Evolutionary conservation across 2,797 vertebrate genomes (phyloP).

Genomic region (Euthynnus affinis): DNA sequence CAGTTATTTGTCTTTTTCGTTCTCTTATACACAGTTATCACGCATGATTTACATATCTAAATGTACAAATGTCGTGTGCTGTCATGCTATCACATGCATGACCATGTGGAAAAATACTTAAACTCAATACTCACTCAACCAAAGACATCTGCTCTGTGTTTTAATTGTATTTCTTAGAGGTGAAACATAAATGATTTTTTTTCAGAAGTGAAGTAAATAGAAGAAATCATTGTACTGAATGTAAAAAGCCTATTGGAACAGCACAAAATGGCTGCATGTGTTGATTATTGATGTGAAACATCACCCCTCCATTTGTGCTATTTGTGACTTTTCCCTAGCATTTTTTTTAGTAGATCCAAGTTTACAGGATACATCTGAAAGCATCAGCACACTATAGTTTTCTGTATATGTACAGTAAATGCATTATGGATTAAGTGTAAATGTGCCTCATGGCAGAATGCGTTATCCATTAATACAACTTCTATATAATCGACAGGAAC

Average conservation of each 20-base stretch:
- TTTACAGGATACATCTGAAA: not conserved
- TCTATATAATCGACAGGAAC: constrained; percentile 22
- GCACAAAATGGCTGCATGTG: rapidly evolving
- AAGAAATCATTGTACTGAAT: not conserved
- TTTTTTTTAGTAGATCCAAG: not conserved
- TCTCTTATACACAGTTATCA: constrained; percentile 9
- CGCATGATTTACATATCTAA: not conserved
- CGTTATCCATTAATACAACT: constrained; percentile 27
- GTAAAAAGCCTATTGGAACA: constrained; percentile 10
- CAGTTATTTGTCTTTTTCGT: constrained; percentile 27
- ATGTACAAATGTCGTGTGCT: not conserved
- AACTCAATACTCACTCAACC: constrained; percentile 4
- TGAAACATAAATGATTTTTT: constrained; percentile 24
- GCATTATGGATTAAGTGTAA: constrained; percentile 22
- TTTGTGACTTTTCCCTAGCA: not conserved
- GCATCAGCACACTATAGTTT: not conserved
- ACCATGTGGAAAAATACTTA: constrained; percentile 18
- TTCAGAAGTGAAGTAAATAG: constrained; percentile 1
- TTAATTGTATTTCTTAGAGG: constrained; percentile 34
- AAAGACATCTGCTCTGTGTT: constrained; percentile 35
- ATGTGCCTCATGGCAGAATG: constrained; percentile 33
- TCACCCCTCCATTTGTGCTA: not conserved
- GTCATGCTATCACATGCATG: constrained; percentile 2
- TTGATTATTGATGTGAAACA: not conserved
- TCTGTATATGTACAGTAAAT: constrained; percentile 14